Base-by-base conservation (phyloP, 2,888 invertebrate species). In the Seira ritae region DNA sequence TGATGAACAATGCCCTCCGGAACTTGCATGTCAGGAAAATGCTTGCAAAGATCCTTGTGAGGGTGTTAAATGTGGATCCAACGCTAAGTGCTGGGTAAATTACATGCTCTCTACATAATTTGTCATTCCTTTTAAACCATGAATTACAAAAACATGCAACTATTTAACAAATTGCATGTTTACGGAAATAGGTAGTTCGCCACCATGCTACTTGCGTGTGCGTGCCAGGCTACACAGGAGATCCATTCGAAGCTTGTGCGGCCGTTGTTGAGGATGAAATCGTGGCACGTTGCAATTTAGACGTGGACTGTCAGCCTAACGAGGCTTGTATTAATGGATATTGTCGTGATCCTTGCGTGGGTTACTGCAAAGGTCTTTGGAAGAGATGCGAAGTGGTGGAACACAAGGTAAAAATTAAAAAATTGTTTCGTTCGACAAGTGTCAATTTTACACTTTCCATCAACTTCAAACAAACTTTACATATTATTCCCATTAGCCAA, bases 251-350 rank as follows among this genome's bases (percentile, higher is more conserved):
- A 24, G 86, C 87, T 23, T 89, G 89, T 84, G 89, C 89, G 37
- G 89, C 89, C 10, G 88, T 89, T 50, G 89, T 89, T 1, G 89
- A 89, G 84, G 89, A 89, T 74, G 88, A 89, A 62, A 89, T 88
- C 23, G 87, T 88, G 17, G 88, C 89, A 1, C 77, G 89, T 73
- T 88, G 89, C 31, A 89, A 89, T 76, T 74, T 89, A 77, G 88
- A 88, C 62, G 89, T 89, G 15, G 88, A 88, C 50, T 89, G 88
- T 62, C 80, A 82, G 60, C 80, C 87, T 20, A 83, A 83, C n/a
- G 87, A 89, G 84, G 82, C 86, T 6, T 89, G 88, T 75, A 79
- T 89, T 6, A 88, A 89, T 82, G 88, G 89, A 4, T 88, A 89
- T 67, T 89, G 89, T 67, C 78, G 89, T 1, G 88, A 89, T 77